Base-by-base conservation (phyloP, 2,113 vertebrate species). In the Limanda limanda region DNA sequence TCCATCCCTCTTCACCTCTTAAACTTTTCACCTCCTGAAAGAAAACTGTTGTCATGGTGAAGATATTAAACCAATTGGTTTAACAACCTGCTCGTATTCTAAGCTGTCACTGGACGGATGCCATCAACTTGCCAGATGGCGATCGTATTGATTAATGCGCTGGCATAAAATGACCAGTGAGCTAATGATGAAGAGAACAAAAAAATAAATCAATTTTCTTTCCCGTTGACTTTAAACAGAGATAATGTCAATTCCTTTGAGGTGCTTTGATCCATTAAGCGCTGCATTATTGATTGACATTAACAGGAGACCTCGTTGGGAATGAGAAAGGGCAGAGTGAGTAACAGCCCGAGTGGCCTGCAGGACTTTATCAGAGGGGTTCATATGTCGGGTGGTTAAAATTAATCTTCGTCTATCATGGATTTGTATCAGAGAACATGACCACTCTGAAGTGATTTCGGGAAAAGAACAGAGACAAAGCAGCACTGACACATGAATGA, bases 251-350 rank as follows among this genome's bases (percentile, higher is more conserved):
- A 86, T 92, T 88, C 82, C 86, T 91, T 74, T 83, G 76, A 81
- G 87, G 78, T 60, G 70, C 83, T 91, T 78, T 90, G 91, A 91
- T 91, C 88, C 82, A 91, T 92, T 91, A 91, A 90, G 90, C 52
- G 48, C 68, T 87, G 79, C 85, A 91, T 92, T 93, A 95, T 94
- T 93, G 92, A 94, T 91, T 89, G 77, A 89, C 88, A 81, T 93
- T 92, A 92, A 89, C 86, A 76, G 84, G 79, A 25, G 74, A 27
- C 42, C 76, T 91, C 76, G 76, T 89, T 91, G 83, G 81, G 76
- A 86, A 84, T 89, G 82, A 85, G 66, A 82, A 87, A 72, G 62
- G 94, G 93, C 94, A 48, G 45, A 35, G 52, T 20, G 62, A 66
- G 58, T 31, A 58, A 59, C 54, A 69, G 80, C n/a, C 25, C 63